Evolutionary conservation across 2,113 vertebrate genomes (phyloP).

Genomic region (Tenrec ecaudatus): DNA sequence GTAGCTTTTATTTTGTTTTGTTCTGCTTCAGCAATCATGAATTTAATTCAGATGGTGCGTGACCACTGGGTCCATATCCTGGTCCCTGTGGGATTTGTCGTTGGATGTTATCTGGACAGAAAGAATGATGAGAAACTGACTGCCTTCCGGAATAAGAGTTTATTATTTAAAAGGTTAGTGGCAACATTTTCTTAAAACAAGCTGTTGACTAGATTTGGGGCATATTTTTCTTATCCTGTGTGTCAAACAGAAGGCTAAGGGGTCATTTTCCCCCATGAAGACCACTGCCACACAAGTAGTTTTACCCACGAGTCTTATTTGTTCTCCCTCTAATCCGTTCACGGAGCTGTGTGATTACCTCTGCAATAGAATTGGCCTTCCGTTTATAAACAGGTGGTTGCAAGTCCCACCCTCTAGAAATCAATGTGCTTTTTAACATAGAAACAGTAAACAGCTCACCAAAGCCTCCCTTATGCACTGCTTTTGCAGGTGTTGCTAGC

Average conservation of each 20-base stretch:
- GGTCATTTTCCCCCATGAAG: background rate
- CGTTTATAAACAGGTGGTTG: slow-evolving; percentile 44
- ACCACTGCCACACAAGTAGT: background rate
- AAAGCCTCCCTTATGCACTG: background rate
- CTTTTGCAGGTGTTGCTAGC: too few relatives aligned
- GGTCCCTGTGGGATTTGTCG: slow-evolving; percentile 92
- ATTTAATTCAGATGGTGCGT: slow-evolving; percentile 86
- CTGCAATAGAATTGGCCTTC: slow-evolving; percentile 1
- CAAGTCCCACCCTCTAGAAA: background rate
- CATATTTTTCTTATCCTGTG: slow-evolving; percentile 6
- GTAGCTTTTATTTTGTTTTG: background rate
- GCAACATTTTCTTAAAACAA: slow-evolving; percentile 13
- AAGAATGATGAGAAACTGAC: slow-evolving; percentile 90
- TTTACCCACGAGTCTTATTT: background rate
- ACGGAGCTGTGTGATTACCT: background rate
- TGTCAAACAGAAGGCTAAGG: slow-evolving; percentile 31
- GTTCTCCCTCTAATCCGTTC: background rate
- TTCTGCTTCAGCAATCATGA: slow-evolving; percentile 87
- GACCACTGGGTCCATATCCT: slow-evolving; percentile 91
- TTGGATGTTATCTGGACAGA: slow-evolving; percentile 93
- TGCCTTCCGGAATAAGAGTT: slow-evolving; percentile 95
- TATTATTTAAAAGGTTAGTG: slow-evolving; percentile 91
- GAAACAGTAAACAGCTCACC: background rate
- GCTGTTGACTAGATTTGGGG: background rate
- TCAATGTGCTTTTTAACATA: background rate